phyloP scores from a whole-genome alignment of 2,888 invertebrate genomes.

The Anoplius nigerrimus region DNA sequence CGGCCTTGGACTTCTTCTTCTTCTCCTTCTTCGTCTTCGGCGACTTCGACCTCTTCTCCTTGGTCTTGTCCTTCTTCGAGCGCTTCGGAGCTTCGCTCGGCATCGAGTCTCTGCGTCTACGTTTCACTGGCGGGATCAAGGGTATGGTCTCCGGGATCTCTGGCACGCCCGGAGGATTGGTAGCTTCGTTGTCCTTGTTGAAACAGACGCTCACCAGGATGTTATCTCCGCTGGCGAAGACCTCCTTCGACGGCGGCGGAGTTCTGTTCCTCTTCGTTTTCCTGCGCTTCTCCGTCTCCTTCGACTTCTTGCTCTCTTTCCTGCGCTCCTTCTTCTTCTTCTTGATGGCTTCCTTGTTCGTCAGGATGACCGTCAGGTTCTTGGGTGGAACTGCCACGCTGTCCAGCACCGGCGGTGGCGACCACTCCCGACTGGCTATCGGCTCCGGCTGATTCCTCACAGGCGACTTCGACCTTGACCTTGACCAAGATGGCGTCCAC shows the following conservation, averaged over 20 bases:
- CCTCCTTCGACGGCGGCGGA: conserved; percentile 88
- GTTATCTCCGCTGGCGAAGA: conserved; percentile 94
- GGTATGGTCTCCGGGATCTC: conserved; percentile 70
- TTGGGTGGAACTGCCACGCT: conserved; percentile 75
- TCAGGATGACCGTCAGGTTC: conserved; percentile 79
- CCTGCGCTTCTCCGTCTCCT: conserved; percentile 65
- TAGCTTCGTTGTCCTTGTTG: conserved; percentile 78
- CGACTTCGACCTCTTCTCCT: conserved; percentile 67
- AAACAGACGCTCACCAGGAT: conserved; percentile 95
- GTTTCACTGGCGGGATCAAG: conserved; percentile 70
- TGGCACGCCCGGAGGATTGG: conserved; percentile 51
- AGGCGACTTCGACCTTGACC: conserved; percentile 78
- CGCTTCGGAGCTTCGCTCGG: conserved; percentile 66
- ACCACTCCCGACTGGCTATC: conserved; percentile 75
- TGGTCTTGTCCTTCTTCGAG: conserved; percentile 72
- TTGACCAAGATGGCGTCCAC: conserved; percentile 78
- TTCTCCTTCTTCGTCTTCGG: conserved; percentile 71
- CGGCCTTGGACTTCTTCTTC: conserved; percentile 72
- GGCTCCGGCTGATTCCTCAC: conserved; percentile 60
- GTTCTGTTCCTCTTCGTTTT: conserved; percentile 75
- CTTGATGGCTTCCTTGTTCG: conserved; percentile 77
- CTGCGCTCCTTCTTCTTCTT: conserved; percentile 77
- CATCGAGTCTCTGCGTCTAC: conserved; percentile 73
- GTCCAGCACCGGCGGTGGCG: conserved; percentile 78
- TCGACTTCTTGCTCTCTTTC: conserved; percentile 74